Evolutionary conservation across 2,888 invertebrate species (phyloP).

Genomic region (Pyrgus malvae): DNA sequence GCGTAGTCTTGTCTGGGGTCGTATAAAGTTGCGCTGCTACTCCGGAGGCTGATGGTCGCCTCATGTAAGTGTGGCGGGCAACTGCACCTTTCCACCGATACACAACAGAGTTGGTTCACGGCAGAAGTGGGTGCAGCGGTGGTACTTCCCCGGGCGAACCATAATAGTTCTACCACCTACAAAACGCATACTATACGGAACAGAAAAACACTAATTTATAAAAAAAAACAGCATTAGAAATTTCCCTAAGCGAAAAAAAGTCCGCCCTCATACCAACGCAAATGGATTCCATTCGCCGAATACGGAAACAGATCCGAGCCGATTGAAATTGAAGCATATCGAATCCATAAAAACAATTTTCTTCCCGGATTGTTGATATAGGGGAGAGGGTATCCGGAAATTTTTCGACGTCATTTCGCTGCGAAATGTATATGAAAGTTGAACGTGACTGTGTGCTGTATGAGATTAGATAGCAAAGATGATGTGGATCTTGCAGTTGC

Average conservation of each 20-base stretch:
- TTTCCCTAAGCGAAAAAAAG: conserved; percentile 40
- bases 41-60: too few species aligned
- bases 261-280: conserved; percentile 58
- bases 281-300: conserved; percentile 61
- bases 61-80: too few species aligned
- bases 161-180: too few species aligned
- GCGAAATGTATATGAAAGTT: conserved; percentile 58
- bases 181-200: too few species aligned
- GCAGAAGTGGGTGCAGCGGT: too few species aligned
- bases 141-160: too few species aligned
- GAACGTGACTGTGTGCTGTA: conserved; percentile 62
- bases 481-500: background rate
- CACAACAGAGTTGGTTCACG: too few species aligned
- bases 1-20: too few species aligned
- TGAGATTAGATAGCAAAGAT: conserved; percentile 50
- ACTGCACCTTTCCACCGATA: too few species aligned
- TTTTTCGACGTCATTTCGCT: conserved; percentile 64
- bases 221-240: conserved; percentile 56
- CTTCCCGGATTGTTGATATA: conserved; percentile 65
- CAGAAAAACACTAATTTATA: too few species aligned
- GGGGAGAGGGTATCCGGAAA: conserved; percentile 50
- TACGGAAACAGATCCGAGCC: conserved; percentile 63
- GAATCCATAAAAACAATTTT: conserved; percentile 78
- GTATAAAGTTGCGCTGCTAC: too few species aligned
- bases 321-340: conserved; percentile 76